These are phyloP conservation scores for Corythaixoides concolor DNA, from an alignment of 2,113 vertebrate genomes.

Conservation along the genomic window DNA sequence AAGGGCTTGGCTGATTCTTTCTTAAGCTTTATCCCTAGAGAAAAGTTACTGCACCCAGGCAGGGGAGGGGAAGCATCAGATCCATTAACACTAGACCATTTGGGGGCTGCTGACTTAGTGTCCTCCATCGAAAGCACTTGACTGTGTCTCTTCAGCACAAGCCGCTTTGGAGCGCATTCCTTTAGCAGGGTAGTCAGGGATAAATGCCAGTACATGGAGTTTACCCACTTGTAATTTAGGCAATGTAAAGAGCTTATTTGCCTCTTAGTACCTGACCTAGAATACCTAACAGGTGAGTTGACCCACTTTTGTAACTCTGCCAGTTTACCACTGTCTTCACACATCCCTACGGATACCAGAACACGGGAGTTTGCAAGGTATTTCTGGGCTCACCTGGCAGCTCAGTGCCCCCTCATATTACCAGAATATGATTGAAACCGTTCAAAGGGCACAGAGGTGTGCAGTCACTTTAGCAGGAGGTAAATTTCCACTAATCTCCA, in stretches of 20 bases:
- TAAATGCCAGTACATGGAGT: not conserved
- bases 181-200: not conserved
- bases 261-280: not conserved
- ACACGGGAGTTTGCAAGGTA: not conserved
- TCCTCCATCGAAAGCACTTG: not conserved
- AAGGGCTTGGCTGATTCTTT: conserved; percentile 16
- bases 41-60: not conserved
- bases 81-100: not conserved
- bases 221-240: not conserved
- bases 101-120: not conserved
- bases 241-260: not conserved
- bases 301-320: not conserved
- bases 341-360: not conserved
- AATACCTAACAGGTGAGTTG: not conserved
- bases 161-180: not conserved
- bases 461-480: not conserved
- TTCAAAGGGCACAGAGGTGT: not conserved
- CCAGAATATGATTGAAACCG: not conserved
- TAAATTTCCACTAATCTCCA: not conserved
- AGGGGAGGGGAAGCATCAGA: not conserved
- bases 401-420: not conserved
- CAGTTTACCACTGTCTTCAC: not conserved
- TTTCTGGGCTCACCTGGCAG: not conserved
- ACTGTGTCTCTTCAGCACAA: not conserved
- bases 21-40: not conserved